phyloP scores from a whole-genome alignment of 2,797 vertebrate species.

The Potorous gilbertii region DNA sequence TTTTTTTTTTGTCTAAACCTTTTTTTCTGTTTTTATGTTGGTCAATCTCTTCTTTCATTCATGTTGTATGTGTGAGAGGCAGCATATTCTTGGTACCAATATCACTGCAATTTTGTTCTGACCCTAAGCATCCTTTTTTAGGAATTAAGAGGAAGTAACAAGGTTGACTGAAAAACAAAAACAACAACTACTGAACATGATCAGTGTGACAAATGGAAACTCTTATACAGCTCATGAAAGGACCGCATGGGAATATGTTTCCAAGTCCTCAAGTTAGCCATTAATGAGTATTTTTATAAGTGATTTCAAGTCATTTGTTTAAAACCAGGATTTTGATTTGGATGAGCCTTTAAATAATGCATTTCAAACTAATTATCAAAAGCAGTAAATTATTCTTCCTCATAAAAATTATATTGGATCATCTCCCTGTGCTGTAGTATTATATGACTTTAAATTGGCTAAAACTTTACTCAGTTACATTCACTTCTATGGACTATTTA shows the following conservation, averaged over 20 bases:
- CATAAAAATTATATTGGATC: slow-evolving; percentile 28
- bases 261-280: neutral
- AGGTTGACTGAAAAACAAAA: neutral
- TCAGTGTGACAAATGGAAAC: neutral
- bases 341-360: slow-evolving; percentile 1
- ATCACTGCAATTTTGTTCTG: neutral
- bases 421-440: neutral
- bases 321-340: slow-evolving; percentile 48
- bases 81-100: neutral
- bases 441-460: slow-evolving; percentile 62
- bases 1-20: neutral
- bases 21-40: neutral
- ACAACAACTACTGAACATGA: neutral
- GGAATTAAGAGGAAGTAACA: neutral
- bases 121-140: neutral
- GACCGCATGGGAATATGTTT: neutral
- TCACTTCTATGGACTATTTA: slow-evolving; percentile 69
- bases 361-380: slow-evolving; percentile 50
- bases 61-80: neutral
- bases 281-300: neutral
- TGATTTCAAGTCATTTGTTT: neutral
- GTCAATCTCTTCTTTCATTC: neutral
- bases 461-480: slow-evolving; percentile 67
- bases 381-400: slow-evolving; percentile 56
- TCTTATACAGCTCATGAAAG: neutral